These are phyloP conservation scores for Leptinotarsa peninsularis DNA, from an alignment of 2,888 invertebrate genomes.

Conservation along the genomic window DNA sequence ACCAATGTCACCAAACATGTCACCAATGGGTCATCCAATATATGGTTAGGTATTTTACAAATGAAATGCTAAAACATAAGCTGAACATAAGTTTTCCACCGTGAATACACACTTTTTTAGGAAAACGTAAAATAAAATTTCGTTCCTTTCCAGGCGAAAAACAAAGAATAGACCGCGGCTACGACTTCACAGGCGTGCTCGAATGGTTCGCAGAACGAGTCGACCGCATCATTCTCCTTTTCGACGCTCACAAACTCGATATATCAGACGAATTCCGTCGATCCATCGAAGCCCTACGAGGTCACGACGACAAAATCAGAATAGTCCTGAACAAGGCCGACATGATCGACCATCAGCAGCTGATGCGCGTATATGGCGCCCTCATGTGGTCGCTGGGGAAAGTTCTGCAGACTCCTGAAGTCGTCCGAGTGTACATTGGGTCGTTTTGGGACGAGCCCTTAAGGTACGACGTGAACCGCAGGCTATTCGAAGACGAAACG, in stretches of 20 bases:
- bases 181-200: conserved; percentile 96
- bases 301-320: conserved; percentile 96
- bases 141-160: conserved; percentile 88
- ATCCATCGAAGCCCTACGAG: conserved; percentile 94
- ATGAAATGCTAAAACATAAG: no score
- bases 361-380: conserved; percentile 98
- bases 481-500: conserved; percentile 93
- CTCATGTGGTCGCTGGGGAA: conserved; percentile 99
- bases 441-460: conserved; percentile 99
- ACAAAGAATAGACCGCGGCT: conserved; percentile 92
- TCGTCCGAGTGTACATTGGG: conserved; percentile 98
- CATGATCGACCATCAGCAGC: conserved; percentile 98
- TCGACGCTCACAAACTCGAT: conserved; percentile 99
- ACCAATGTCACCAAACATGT: no score
- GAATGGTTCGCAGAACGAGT: conserved; percentile 99
- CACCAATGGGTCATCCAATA: no score
- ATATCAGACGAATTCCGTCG: conserved; percentile 98
- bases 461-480: conserved; percentile 91
- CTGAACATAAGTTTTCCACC: no score
- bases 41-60: no score
- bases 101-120: no score
- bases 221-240: conserved; percentile 95
- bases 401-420: conserved; percentile 97
- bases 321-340: conserved; percentile 99
- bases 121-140: background rate